phyloP scores from a whole-genome alignment of 2,888 invertebrate species.

The Acleris laterana region DNA sequence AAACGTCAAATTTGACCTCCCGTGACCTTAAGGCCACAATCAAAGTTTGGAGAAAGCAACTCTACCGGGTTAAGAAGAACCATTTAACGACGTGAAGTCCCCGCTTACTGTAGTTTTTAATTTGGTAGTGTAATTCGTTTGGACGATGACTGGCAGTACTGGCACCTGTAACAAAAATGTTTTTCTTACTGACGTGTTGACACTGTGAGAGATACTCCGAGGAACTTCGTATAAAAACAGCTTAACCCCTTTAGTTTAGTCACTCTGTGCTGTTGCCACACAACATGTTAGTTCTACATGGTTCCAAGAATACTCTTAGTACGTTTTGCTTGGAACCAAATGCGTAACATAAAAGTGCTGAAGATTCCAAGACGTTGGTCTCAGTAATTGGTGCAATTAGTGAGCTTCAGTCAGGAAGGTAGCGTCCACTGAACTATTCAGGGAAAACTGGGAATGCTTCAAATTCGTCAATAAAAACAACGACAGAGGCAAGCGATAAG shows the following conservation, averaged over 20 bases:
- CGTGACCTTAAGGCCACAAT: constrained; percentile 51
- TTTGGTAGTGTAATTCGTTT: constrained; percentile 9
- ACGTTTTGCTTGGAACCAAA: background rate
- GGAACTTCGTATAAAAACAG: constrained; percentile 13
- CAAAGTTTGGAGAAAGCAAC: constrained; percentile 45
- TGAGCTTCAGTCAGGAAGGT: too few species aligned
- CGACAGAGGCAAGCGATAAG: too few species aligned
- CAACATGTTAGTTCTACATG: background rate
- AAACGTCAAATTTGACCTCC: constrained; percentile 42
- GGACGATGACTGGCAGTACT: constrained; percentile 13
- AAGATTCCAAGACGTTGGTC: too few species aligned
- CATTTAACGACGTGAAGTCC: background rate
- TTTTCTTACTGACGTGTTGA: constrained; percentile 27
- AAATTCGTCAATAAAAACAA: too few species aligned
- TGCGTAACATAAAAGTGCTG: background rate
- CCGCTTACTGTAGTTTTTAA: constrained; percentile 16
- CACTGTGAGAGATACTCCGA: constrained; percentile 31
- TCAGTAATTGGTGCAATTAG: too few species aligned
- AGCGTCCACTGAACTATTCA: too few species aligned
- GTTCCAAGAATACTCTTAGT: background rate
- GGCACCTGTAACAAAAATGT: constrained; percentile 33
- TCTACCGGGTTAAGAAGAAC: constrained; percentile 9
- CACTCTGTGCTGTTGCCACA: constrained; percentile 9
- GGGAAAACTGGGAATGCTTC: too few species aligned
- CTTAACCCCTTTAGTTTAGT: background rate